phyloP scores from a whole-genome alignment of 1,140 invertebrate species.

The Teleopsis dalmanni region DNA sequence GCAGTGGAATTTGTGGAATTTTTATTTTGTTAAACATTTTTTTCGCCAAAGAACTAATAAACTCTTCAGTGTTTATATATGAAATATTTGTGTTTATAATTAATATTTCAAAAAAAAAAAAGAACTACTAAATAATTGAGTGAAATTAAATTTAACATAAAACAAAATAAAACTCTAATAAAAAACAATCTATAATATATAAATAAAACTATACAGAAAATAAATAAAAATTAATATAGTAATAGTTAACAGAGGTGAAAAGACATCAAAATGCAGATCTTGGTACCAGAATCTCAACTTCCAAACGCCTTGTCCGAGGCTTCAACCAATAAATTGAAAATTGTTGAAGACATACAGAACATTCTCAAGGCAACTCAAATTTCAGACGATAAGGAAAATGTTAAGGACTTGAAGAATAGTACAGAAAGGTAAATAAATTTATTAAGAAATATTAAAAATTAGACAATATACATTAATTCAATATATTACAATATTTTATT shows the following conservation, averaged over 20 bases:
- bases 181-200: background rate
- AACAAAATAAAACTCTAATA: background rate
- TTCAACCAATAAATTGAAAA: background rate
- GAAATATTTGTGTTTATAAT: no score
- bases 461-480: no score
- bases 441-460: no score
- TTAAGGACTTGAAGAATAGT: background rate
- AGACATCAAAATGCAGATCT: slow-evolving; percentile 5
- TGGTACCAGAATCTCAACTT: background rate
- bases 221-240: background rate
- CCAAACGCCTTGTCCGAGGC: background rate
- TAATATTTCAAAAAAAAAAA: no score
- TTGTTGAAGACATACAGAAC: slow-evolving; percentile 5
- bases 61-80: no score
- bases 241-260: background rate
- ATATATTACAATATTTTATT: no score
- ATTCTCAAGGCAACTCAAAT: background rate
- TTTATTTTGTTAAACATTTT: no score
- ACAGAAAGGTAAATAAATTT: background rate
- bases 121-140: background rate
- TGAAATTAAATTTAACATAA: background rate
- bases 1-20: no score
- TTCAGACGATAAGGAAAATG: background rate
- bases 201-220: background rate
- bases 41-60: no score